Evolutionary conservation across 1,140 invertebrate genomes (phyloP).

Genomic region (Saccostrea cuccullata): DNA sequence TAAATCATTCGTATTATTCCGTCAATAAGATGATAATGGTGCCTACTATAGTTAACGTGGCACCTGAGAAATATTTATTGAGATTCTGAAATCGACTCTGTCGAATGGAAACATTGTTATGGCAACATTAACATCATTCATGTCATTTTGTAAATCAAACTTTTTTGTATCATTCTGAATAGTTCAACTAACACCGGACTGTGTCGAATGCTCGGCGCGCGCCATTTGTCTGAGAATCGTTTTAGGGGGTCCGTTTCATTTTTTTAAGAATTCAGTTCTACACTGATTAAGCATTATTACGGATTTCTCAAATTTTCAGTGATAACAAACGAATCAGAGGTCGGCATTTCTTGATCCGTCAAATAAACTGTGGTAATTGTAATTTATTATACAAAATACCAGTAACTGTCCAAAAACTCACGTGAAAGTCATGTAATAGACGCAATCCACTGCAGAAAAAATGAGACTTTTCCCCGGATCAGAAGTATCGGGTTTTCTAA

Average conservation of each 20-base stretch:
- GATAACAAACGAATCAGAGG: not conserved
- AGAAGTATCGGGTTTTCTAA: conserved; percentile 19
- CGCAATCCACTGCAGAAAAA: conserved; percentile 22
- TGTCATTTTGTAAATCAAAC: conserved; percentile 32
- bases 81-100: not conserved
- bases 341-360: not conserved
- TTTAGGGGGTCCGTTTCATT: not conserved
- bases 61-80: conserved; percentile 27
- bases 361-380: not conserved
- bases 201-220: conserved; percentile 27
- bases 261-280: not conserved
- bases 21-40: conserved; percentile 23
- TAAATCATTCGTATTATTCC: conserved; percentile 26
- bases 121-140: conserved; percentile 24
- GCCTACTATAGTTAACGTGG: not conserved
- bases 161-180: conserved; percentile 22
- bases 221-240: conserved; percentile 17
- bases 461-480: conserved; percentile 13
- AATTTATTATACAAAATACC: conserved; percentile 26
- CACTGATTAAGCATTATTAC: conserved; percentile 4
- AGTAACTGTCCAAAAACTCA: conserved; percentile 25
- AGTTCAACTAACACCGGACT: not conserved
- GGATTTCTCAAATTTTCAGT: conserved; percentile 27
- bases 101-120: conserved; percentile 20
- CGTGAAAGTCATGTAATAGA: conserved; percentile 25